These are phyloP conservation scores for Lacerta viridis DNA, from an alignment of 2,797 vertebrate species.

Conservation along the genomic window DNA sequence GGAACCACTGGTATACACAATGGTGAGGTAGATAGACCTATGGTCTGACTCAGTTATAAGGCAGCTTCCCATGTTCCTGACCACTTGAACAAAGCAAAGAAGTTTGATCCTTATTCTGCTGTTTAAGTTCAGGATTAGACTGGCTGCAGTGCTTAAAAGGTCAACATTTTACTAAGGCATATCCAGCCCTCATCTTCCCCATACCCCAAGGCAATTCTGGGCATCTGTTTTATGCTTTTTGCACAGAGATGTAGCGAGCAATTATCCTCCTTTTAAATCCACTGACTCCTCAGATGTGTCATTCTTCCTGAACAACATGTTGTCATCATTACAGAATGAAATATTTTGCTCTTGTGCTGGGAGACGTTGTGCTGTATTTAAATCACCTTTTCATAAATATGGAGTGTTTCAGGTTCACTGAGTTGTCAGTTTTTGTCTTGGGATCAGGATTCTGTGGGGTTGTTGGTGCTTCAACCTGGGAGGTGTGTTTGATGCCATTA, in stretches of 20 bases:
- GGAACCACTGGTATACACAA: no score
- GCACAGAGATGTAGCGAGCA: background rate
- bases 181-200: background rate
- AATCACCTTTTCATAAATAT: conserved; percentile 31
- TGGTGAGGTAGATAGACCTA: no score
- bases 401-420: conserved; percentile 4
- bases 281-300: conserved; percentile 1
- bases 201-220: background rate
- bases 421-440: background rate
- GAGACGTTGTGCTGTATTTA: background rate
- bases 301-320: conserved; percentile 4
- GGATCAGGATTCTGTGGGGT: background rate
- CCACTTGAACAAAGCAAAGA: no score
- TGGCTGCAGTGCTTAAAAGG: background rate
- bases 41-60: no score
- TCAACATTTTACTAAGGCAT: background rate
- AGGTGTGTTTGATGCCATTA: background rate
- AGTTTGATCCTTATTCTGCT: no score
- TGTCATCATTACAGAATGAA: conserved; percentile 19
- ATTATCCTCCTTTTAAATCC: conserved; percentile 29
- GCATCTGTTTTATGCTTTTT: background rate
- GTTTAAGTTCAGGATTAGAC: background rate
- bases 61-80: no score
- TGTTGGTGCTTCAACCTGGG: background rate
- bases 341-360: background rate